A percentile compares a stretch with the other conserved stretches of the same genome.
Conservation (phyloP, 2,797 vertebrate genomes). For the Fringilla coelebs region DNA sequence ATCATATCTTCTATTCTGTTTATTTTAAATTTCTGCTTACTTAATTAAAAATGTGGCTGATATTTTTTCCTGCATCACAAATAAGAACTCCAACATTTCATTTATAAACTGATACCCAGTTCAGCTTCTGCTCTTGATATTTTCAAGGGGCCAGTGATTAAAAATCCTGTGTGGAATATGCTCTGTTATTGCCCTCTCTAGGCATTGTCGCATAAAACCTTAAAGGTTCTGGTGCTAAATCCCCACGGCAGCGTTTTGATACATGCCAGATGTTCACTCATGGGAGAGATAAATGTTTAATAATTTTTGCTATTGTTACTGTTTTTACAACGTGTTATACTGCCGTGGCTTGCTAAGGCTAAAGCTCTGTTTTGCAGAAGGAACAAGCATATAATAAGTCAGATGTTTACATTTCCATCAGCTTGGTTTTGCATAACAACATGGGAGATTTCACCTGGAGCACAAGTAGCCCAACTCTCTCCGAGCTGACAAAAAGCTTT, state of each 20-base stretch:
- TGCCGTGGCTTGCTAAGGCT: background rate
- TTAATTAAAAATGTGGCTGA: constrained; percentile 11
- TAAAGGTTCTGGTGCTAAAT: constrained; percentile 76
- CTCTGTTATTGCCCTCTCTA: constrained; percentile 83
- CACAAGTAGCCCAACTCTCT: constrained; percentile 6
- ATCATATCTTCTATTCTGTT: background rate
- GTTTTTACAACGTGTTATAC: constrained; percentile 70
- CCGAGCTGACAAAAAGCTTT: background rate
- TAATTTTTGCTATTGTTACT: constrained; percentile 89
- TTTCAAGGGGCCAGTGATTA: constrained; percentile 71
- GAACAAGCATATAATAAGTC: constrained; percentile 15
- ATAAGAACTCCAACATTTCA: constrained; percentile 21
- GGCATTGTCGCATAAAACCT: constrained; percentile 77
- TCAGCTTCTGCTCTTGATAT: constrained; percentile 56
- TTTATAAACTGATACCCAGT: constrained; percentile 12
- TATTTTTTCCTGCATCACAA: background rate
- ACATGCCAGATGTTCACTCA: constrained; percentile 81
- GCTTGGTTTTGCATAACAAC: constrained; percentile 23
- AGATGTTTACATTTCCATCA: constrained; percentile 15
- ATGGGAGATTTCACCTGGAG: constrained; percentile 31
- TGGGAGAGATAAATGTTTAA: constrained; percentile 87
- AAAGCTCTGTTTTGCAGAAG: constrained; percentile 30
- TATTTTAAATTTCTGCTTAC: background rate
- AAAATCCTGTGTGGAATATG: constrained; percentile 71
- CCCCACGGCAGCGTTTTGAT: constrained; percentile 79